These are phyloP conservation scores for Volucella inflata DNA, from an alignment of 2,888 invertebrate genomes.

Conservation along the genomic window DNA sequence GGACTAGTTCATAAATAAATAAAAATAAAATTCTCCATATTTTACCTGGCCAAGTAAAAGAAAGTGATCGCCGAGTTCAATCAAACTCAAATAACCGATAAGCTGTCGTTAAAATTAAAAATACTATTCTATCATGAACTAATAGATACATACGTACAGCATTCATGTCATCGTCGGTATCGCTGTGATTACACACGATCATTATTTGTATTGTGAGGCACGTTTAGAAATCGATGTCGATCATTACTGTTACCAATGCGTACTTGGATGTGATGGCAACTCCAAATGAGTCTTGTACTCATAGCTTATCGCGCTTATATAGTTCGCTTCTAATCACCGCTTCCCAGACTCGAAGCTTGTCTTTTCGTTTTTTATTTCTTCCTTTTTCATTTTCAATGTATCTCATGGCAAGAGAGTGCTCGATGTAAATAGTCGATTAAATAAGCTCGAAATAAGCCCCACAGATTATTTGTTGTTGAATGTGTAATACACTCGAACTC, in stretches of 20 bases:
- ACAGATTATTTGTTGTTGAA: neutral
- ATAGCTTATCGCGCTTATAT: constrained; percentile 3
- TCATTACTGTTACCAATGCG: constrained; percentile 3
- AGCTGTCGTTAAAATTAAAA: too few species aligned
- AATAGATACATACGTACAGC: neutral
- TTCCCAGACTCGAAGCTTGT: neutral
- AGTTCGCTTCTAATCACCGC: constrained; percentile 15
- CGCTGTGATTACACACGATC: constrained; percentile 9
- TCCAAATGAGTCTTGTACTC: constrained; percentile 11
- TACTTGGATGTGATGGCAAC: neutral
- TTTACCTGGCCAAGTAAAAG: too few species aligned
- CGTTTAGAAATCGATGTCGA: constrained; percentile 27
- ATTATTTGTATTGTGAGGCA: constrained; percentile 3
- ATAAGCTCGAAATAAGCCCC: neutral
- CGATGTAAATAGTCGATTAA: constrained; percentile 1
- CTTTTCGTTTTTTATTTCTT: neutral
- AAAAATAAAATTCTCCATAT: too few species aligned
- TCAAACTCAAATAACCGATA: constrained; percentile 1
- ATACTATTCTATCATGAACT: neutral
- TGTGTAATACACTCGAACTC: neutral
- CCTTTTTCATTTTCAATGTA: neutral
- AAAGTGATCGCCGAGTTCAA: too few species aligned
- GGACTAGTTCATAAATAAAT: too few species aligned
- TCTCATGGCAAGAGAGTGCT: constrained; percentile 23
- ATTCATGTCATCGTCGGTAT: constrained; percentile 5